Evolutionary conservation across 2,113 vertebrate genomes (phyloP).

Genomic region (Blennius ocellaris): DNA sequence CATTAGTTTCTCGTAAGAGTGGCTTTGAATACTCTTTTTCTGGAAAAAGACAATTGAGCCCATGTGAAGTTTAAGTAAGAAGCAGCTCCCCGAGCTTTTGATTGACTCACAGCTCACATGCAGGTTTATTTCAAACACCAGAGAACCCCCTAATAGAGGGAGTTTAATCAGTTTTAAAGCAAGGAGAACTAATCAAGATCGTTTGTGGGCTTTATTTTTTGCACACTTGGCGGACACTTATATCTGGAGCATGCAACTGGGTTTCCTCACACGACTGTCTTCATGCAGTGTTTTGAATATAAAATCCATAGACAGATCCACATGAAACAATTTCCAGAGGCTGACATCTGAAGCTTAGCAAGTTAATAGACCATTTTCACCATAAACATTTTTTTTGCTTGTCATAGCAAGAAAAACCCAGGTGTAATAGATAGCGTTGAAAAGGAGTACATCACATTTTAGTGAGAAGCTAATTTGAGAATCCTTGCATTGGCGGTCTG

Average conservation of each 20-base stretch:
- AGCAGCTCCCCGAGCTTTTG: conserved; percentile 8
- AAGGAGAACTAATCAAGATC: conserved; percentile 51
- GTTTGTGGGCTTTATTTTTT: conserved; percentile 26
- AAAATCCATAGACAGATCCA: background rate
- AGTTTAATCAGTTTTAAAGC: conserved; percentile 10
- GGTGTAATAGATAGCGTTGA: background rate
- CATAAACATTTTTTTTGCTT: background rate
- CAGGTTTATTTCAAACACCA: conserved; percentile 30
- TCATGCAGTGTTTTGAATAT: background rate
- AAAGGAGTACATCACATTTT: background rate
- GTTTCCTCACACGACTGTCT: background rate
- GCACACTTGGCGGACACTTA: conserved; percentile 14
- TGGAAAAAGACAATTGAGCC: background rate
- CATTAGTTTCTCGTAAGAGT: conserved; percentile 2
- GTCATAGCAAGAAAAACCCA: background rate
- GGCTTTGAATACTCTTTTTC: conserved; percentile 10
- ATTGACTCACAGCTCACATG: conserved; percentile 10
- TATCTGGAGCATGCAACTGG: conserved; percentile 7
- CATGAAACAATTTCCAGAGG: background rate
- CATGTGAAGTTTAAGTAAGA: background rate
- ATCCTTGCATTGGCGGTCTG: conserved; percentile 13
- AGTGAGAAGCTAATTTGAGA: background rate
- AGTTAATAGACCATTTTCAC: background rate
- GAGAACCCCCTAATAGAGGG: conserved; percentile 34
- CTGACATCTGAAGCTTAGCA: background rate